Base-by-base conservation (phyloP, 1,140 invertebrate species). In the Luehdorfia chinensis region DNA sequence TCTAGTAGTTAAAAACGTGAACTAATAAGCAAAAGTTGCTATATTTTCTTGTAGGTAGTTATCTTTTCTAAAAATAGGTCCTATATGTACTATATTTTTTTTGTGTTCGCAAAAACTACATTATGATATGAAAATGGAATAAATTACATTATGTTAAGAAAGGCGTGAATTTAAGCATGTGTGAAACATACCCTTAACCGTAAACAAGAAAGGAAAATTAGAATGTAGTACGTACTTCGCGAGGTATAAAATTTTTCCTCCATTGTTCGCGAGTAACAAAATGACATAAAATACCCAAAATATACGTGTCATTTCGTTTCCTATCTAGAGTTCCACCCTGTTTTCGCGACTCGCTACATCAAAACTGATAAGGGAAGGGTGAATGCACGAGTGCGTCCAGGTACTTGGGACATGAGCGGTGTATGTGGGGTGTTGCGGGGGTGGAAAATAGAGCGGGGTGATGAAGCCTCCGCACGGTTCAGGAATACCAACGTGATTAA, bases 351-450 rank as follows among this genome's bases (percentile, higher is more conserved):
- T 72, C 61, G 60, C 53, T 65, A 71, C 70, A 74, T 70, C 72
- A 71, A 69, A 77, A 83, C 75, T 81, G 80, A 84, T 84, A 84
- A 84, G 74, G 59, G 71, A 74, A 84, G 80, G 77, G 80, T 81
- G 74, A 68, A 84, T 75, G 77, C 74, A 81, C 68, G 75, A 76
- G 54, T 75, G 77, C 74, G 75, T 78, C 68, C 77, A 80, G 72
- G 77, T 77, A 76, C 75, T 73, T 64, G 54, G 62, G 55, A 47
- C 45, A n/a, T 46, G 50, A 28, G 43, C 11, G 16, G 47, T 12
- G 56, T 13, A 47, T 25, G 45, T 43, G 14, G 14, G 11, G 48
- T 11, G 21, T 2, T 7, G 21, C 6, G 55, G 49, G 27, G 32
- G 47, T 52, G 49, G 66, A 34, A 53, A 53, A 51, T 34, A 59